Conservation (phyloP, 2,113 vertebrate genomes). For the Furnarius figulus region DNA sequence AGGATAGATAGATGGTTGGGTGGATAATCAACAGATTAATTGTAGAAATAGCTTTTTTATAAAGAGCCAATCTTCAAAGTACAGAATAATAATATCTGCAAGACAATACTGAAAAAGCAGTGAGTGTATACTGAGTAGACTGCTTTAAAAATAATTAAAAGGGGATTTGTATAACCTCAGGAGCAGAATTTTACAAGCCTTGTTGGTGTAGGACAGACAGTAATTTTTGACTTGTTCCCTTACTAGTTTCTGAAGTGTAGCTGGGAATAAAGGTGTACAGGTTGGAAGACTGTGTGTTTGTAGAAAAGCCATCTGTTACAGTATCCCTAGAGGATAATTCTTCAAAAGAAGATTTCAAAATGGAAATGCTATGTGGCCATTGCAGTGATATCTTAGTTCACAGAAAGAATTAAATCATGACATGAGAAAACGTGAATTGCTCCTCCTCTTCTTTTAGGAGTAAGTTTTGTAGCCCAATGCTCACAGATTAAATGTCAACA, state of each 20-base stretch:
- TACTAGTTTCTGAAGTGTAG: background rate
- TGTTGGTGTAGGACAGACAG: background rate
- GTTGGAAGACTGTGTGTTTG: background rate
- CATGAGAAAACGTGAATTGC: background rate
- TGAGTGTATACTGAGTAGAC: background rate
- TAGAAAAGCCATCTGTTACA: slow-evolving; percentile 34
- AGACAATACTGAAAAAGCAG: background rate
- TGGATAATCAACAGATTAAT: background rate
- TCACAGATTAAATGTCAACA: background rate
- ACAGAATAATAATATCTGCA: background rate
- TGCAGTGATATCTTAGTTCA: background rate
- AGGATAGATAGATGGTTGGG: background rate
- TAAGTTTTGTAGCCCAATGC: background rate
- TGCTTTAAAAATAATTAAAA: background rate
- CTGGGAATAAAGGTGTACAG: background rate
- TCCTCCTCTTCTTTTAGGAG: background rate
- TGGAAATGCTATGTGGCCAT: slow-evolving; percentile 5
- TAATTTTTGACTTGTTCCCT: background rate
- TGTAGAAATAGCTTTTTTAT: background rate
- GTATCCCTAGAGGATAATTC: background rate
- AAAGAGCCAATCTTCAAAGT: background rate
- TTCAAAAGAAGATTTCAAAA: slow-evolving; percentile 12
- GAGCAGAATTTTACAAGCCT: background rate
- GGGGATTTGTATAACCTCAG: background rate
- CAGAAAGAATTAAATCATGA: background rate